phyloP scores from a whole-genome alignment of 2,888 invertebrate species.

The Pegoplata infirma region DNA sequence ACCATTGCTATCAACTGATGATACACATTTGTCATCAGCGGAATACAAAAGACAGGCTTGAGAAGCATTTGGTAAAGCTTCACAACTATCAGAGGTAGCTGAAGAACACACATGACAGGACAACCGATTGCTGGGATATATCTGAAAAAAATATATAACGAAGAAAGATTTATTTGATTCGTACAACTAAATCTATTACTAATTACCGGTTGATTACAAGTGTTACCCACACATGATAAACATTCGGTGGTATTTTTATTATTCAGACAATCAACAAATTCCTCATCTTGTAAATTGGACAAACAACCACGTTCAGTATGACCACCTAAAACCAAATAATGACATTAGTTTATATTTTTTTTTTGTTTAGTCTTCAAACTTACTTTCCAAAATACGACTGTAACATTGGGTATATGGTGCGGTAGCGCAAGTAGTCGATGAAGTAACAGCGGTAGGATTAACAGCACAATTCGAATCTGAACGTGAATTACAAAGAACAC shows the following conservation, averaged over 20 bases:
- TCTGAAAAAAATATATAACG: slow-evolving; percentile 63
- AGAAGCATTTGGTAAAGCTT: slow-evolving; percentile 60
- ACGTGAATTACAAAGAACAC: slow-evolving; percentile 70
- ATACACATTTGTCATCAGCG: slow-evolving; percentile 67
- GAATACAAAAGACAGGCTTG: slow-evolving; percentile 67
- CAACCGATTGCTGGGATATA: slow-evolving; percentile 70
- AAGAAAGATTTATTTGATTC: no score
- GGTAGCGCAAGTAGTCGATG: slow-evolving; percentile 64
- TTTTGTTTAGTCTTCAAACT: slow-evolving; percentile 6
- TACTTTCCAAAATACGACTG: slow-evolving; percentile 66
- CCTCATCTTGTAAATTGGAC: slow-evolving; percentile 65
- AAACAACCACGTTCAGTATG: slow-evolving; percentile 74
- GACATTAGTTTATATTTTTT: background rate
- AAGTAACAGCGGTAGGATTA: slow-evolving; percentile 51
- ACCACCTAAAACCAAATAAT: slow-evolving; percentile 65
- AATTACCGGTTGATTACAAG: slow-evolving; percentile 69
- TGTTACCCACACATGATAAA: slow-evolving; percentile 65
- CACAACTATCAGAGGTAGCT: slow-evolving; percentile 63
- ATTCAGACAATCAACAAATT: slow-evolving; percentile 67
- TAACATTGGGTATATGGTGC: slow-evolving; percentile 70
- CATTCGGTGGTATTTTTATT: slow-evolving; percentile 66
- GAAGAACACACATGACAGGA: slow-evolving; percentile 71
- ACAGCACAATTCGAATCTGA: slow-evolving; percentile 69
- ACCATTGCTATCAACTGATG: slow-evolving; percentile 64
- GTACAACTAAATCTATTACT: background rate